Conservation (phyloP, 37 sponge, comb jelly and placozoan genomes). For the Agelas oroides region DNA sequence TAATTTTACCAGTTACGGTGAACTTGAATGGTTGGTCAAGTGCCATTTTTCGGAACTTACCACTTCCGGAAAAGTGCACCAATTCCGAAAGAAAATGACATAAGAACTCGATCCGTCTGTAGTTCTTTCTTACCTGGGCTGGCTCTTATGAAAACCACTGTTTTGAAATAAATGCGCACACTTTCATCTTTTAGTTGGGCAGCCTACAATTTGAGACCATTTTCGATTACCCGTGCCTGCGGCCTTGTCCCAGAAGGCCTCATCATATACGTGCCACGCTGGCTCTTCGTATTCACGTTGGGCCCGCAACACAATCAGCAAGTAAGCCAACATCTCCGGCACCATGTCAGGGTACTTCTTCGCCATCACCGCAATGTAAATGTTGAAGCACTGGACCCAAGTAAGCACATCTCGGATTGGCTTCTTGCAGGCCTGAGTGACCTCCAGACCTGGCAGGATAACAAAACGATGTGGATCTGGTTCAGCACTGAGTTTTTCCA, state of each 20-base stretch:
- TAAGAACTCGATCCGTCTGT: too few species aligned
- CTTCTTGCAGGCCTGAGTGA: not conserved
- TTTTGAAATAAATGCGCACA: too few species aligned
- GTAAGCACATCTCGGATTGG: not conserved
- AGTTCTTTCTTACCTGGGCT: too few species aligned
- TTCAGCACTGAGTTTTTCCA: not conserved
- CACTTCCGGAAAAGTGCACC: too few species aligned
- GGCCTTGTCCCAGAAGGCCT: slow-evolving; percentile 10
- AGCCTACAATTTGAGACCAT: not conserved
- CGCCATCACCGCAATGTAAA: not conserved
- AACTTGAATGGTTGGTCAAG: too few species aligned
- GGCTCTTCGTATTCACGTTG: not conserved
- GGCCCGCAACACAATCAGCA: slow-evolving; percentile 3
- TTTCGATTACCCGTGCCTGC: not conserved
- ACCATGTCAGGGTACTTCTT: not conserved
- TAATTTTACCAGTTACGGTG: too few species aligned
- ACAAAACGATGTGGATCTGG: not conserved
- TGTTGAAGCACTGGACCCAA: not conserved
- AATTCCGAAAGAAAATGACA: too few species aligned
- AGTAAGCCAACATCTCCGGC: not conserved
- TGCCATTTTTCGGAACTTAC: too few species aligned
- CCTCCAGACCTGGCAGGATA: slow-evolving; percentile 3
- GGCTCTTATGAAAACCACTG: too few species aligned
- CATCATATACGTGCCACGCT: slow-evolving; percentile 13
- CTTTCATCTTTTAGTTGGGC: too few species aligned